Evolutionary conservation across 2,888 invertebrate species (phyloP).

Genomic region (Oligia fasciuncula): DNA sequence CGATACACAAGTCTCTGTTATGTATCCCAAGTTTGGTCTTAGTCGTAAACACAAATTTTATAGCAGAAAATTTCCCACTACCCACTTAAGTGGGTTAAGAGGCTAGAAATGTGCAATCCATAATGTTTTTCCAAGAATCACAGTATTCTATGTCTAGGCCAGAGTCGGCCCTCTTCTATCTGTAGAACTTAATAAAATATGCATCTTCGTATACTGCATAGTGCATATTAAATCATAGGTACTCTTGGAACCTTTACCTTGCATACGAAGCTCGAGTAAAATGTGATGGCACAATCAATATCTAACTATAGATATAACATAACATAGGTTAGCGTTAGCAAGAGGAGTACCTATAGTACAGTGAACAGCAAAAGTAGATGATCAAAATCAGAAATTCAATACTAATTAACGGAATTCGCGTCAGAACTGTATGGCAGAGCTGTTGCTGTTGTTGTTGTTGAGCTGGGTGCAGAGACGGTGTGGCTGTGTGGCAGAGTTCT

Average conservation of each 20-base stretch:
- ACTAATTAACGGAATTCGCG: too few relatives aligned
- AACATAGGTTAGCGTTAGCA: background rate
- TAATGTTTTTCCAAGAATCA: constrained; percentile 8
- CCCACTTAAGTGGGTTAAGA: too few relatives aligned
- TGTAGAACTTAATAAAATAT: constrained; percentile 24
- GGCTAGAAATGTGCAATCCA: background rate
- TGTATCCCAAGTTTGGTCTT: too few relatives aligned
- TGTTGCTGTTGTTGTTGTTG: too few relatives aligned
- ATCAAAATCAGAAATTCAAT: too few relatives aligned
- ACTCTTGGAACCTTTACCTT: background rate
- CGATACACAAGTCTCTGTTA: too few relatives aligned
- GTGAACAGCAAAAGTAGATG: too few relatives aligned
- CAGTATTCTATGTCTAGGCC: background rate
- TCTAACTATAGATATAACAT: background rate
- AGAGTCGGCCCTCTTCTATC: background rate
- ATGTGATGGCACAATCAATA: background rate
- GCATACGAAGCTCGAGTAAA: background rate
- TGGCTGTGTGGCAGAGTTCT: too few relatives aligned
- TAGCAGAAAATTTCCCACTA: too few relatives aligned
- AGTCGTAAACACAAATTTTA: too few relatives aligned
- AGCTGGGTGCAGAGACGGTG: too few relatives aligned
- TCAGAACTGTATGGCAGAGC: too few relatives aligned
- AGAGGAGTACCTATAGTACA: background rate
- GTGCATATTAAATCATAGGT: constrained; percentile 7
- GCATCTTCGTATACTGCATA: background rate